phyloP scores from a whole-genome alignment of 2,797 vertebrate species.

The Sebastolobus altivelis region DNA sequence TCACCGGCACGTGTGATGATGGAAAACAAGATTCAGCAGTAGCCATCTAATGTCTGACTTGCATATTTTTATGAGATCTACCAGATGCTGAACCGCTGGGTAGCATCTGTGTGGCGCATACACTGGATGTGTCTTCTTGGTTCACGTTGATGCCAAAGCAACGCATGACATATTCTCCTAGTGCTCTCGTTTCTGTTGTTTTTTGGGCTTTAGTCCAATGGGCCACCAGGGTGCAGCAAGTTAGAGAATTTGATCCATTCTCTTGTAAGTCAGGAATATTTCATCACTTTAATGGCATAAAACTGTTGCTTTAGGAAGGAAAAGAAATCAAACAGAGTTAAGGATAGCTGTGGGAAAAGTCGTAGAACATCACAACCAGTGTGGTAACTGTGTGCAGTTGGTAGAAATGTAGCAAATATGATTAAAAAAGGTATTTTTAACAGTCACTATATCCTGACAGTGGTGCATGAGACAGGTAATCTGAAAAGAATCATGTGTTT shows the following conservation, averaged over 20 bases:
- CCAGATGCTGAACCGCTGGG: conserved; percentile 29
- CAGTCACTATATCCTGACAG: no score
- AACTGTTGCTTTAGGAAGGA: neutral
- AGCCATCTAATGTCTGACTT: neutral
- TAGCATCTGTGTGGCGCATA: conserved; percentile 10
- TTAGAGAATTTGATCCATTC: neutral
- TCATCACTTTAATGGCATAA: neutral
- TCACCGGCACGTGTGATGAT: neutral
- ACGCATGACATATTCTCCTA: neutral
- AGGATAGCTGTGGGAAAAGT: neutral
- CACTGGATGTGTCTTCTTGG: neutral
- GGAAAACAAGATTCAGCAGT: neutral
- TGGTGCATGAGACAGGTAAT: no score
- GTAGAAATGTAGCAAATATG: no score
- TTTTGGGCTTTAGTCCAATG: neutral
- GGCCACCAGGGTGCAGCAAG: neutral
- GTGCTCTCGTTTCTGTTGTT: neutral
- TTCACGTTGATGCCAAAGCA: neutral
- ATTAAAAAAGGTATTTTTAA: no score
- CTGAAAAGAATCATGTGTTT: no score
- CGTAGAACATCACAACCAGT: no score
- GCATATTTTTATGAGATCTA: neutral
- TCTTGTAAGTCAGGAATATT: neutral
- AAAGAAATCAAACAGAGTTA: no score
- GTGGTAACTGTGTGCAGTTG: neutral